Evolutionary conservation across 1,140 invertebrate genomes (phyloP).

Genomic region (Cyphomyrmex costatus): DNA sequence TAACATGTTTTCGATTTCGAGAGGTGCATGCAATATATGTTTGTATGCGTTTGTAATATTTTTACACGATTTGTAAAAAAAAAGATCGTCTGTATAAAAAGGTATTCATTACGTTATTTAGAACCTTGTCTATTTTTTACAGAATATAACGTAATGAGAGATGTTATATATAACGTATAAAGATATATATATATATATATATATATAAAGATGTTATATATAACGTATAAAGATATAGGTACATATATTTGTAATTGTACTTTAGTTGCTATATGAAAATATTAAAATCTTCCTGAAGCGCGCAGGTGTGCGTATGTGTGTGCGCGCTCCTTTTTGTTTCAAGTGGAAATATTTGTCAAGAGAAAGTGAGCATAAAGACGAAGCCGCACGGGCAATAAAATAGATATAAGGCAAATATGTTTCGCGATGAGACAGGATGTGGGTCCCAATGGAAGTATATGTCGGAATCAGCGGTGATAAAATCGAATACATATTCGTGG

Average conservation of each 20-base stretch:
- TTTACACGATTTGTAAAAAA: neutral
- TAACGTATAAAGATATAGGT: neutral
- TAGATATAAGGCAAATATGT: constrained; percentile 10
- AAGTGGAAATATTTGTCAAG: constrained; percentile 26
- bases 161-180: neutral
- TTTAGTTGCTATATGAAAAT: neutral
- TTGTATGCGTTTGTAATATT: neutral
- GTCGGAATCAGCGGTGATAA: constrained; percentile 46
- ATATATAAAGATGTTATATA: neutral
- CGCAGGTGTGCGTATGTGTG: no score
- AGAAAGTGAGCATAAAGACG: neutral
- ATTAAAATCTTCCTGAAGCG: constrained; percentile 3
- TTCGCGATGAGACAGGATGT: neutral
- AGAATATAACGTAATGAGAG: neutral
- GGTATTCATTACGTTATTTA: neutral
- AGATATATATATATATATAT: neutral
- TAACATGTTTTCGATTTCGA: constrained; percentile 22
- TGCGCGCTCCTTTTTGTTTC: neutral
- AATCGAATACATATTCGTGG: constrained; percentile 53
- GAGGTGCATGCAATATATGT: neutral
- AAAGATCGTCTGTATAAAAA: neutral
- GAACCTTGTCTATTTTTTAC: neutral
- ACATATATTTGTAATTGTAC: neutral
- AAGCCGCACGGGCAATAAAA: neutral
- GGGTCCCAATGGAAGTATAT: constrained; percentile 25